Conservation (phyloP, 2,888 invertebrate genomes). For the Oxytorus armatus region DNA sequence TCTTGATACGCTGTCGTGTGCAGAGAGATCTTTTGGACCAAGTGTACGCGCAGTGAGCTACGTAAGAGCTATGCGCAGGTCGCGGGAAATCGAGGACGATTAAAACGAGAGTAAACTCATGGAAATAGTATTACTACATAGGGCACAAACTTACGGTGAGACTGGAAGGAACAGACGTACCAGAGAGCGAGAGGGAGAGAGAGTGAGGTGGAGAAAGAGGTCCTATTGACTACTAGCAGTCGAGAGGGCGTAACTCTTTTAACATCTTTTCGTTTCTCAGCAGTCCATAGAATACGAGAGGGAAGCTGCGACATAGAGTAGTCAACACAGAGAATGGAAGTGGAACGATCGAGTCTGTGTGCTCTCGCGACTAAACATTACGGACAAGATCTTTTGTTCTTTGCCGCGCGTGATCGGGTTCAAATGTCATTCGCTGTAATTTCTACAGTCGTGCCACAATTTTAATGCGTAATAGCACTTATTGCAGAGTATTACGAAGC, state of each 20-base stretch:
- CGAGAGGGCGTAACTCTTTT: constrained; percentile 1
- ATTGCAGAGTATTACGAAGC: too few species aligned
- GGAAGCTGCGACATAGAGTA: constrained; percentile 1
- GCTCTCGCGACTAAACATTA: constrained; percentile 5
- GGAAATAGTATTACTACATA: constrained; percentile 55
- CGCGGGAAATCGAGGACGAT: constrained; percentile 51
- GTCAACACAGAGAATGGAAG: constrained; percentile 33
- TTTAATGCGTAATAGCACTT: constrained; percentile 64
- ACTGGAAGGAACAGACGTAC: constrained; percentile 39
- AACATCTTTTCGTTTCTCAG: too few species aligned
- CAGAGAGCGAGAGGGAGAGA: constrained; percentile 8
- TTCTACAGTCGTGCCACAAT: constrained; percentile 49
- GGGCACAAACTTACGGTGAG: constrained; percentile 24
- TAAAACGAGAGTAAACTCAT: constrained; percentile 62
- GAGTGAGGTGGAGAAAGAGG: constrained; percentile 3
- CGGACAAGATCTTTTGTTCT: constrained; percentile 57
- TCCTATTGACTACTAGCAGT: not conserved
- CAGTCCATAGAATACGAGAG: not conserved
- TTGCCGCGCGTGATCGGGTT: constrained; percentile 63
- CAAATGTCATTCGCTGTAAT: constrained; percentile 65
- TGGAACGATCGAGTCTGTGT: constrained; percentile 34
- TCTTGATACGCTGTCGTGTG: not conserved
- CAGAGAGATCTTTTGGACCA: constrained; percentile 28
- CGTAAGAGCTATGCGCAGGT: too few species aligned
- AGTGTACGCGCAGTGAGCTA: not conserved